phyloP scores from a whole-genome alignment of 2,888 invertebrate species.

The Globia sparganii region DNA sequence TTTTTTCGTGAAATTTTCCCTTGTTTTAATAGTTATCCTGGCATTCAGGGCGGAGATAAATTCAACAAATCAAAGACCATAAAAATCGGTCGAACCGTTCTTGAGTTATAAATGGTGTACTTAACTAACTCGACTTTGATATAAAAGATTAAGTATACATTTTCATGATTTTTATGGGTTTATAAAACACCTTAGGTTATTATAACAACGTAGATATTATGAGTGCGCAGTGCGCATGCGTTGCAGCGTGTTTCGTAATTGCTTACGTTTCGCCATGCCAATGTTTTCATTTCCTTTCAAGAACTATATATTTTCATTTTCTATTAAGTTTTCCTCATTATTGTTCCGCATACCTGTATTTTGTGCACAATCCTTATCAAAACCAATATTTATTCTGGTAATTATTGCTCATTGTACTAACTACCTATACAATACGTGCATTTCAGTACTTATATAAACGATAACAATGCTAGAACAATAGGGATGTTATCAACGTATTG shows the following conservation, averaged over 20 bases:
- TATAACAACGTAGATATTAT: conserved; percentile 10
- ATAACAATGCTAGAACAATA: conserved; percentile 80
- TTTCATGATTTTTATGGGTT: not conserved
- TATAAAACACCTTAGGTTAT: conserved; percentile 1
- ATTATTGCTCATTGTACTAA: conserved; percentile 63
- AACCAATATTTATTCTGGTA: conserved; percentile 61
- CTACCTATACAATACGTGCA: conserved; percentile 66
- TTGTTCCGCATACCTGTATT: conserved; percentile 45
- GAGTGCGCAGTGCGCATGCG: not conserved
- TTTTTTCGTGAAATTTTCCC: not conserved
- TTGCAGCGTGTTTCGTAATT: not conserved
- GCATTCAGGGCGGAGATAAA: not conserved
- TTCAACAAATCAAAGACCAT: not conserved
- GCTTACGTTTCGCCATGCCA: conserved; percentile 8
- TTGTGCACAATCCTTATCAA: conserved; percentile 64
- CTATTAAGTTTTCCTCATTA: conserved; percentile 48
- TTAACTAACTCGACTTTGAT: no score
- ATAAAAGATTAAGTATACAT: not conserved
- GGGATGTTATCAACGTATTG: conserved; percentile 80
- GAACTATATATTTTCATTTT: conserved; percentile 43
- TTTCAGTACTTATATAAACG: conserved; percentile 62
- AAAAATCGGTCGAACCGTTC: not conserved
- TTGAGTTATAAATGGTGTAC: no score
- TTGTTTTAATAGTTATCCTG: not conserved
- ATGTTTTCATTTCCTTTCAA: conserved; percentile 31